Conservation (phyloP, 2,888 invertebrate species). For the Rhagophthalmus giganteus region DNA sequence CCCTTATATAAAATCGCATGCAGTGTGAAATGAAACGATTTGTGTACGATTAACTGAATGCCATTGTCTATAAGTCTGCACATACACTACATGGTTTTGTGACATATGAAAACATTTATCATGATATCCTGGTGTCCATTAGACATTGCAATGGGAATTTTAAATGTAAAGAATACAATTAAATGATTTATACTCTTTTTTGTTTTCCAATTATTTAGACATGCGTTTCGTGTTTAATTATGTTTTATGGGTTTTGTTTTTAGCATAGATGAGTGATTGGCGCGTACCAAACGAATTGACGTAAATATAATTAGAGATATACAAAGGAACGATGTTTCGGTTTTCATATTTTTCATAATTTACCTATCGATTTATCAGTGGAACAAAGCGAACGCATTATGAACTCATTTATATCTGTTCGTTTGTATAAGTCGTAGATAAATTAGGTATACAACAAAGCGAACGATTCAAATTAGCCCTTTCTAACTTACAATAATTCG, state of each 20-base stretch:
- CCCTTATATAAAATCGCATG: conserved; percentile 5
- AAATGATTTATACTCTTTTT: conserved; percentile 34
- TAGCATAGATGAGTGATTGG: conserved; percentile 16
- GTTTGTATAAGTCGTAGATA: conserved; percentile 9
- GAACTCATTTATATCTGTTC: conserved; percentile 3
- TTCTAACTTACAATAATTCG: no score
- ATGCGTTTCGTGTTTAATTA: conserved; percentile 35
- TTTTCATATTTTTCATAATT: conserved; percentile 10
- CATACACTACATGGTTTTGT: conserved; percentile 34
- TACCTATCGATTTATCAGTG: conserved; percentile 3
- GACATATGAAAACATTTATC: conserved; percentile 35
- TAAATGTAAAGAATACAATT: conserved; percentile 35
- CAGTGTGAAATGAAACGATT: conserved; percentile 28
- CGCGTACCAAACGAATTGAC: conserved; percentile 10
- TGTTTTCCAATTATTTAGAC: conserved; percentile 35
- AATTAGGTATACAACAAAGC: neutral
- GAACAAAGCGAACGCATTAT: conserved; percentile 11
- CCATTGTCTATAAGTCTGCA: conserved; percentile 26
- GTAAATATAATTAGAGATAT: conserved; percentile 15
- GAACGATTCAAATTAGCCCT: no score
- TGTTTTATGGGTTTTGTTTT: conserved; percentile 28
- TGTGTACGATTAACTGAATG: conserved; percentile 29
- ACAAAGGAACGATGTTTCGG: conserved; percentile 12
- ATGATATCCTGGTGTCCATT: conserved; percentile 37
- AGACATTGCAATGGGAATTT: conserved; percentile 34